Evolutionary conservation across 2,888 invertebrate species (phyloP), one percentile per base, ranked within the genome.

Genomic region (Cephus runcator): DNA sequence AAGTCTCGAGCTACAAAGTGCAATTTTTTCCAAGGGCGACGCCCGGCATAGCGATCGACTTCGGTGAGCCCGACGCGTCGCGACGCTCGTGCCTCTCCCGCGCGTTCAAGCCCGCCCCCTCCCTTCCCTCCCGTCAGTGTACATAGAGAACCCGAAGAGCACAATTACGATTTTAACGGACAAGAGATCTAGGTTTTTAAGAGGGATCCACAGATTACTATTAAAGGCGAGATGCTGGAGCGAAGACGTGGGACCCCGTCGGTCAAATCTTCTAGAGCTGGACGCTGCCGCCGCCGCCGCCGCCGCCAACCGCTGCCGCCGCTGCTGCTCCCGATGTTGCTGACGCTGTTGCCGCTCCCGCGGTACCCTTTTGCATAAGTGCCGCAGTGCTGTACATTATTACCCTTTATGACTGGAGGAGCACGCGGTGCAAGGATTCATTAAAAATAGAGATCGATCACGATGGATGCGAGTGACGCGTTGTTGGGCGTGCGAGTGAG

Each of bases 11-110:
- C 75, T 76, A 81, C 81, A 86, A 86, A 88, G 88, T 88, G 88
- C 88, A 88, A 88, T 88, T 88, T 86, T 84, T 84, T 82, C 81
- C 73, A 73, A 76, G 76, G 78, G 79, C 81, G 71, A 56, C 79
- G 80, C 75, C 77, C 34, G 30, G 31, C 33, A 1, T 23, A 23
- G 23, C 56, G 56, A 56, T 23, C 56, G 56, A 56, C 56, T 56
- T 56, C 56, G 56, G 56, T 56, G 56, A 23, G 23, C 23, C 56
- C 56, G 23, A 56, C 9, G 56, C 56, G 56, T 56, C 56, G 56
- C 23, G 56, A 56, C 56, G 56, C 56, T 56, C 56, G 23, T 56
- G 15, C 40, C 23, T 40, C 40, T 56, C 23, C 23, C 56, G 56
- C 6, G 56, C 9, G 2, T 56, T 56, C 2, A 56, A 34, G 31